phyloP scores from a whole-genome alignment of 2,888 invertebrate genomes.

The Notodonta dromedarius region DNA sequence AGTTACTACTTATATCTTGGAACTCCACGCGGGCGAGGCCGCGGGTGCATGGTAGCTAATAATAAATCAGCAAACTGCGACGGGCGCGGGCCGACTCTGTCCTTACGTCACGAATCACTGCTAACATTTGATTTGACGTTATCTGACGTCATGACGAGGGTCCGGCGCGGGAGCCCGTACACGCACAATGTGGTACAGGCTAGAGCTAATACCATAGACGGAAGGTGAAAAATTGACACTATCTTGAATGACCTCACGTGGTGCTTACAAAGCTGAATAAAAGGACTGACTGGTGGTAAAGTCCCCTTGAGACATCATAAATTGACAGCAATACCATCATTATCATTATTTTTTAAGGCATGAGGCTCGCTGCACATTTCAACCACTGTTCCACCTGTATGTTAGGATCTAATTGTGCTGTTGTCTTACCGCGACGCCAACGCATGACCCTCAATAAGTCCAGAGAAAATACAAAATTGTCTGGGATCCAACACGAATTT shows the following conservation, averaged over 20 bases:
- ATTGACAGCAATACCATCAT: too few relatives aligned
- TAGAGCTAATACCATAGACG: background rate
- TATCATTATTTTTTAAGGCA: too few relatives aligned
- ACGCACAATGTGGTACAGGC: background rate
- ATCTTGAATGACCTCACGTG: background rate
- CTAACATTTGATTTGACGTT: slow-evolving; percentile 25
- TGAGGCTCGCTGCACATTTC: too few relatives aligned
- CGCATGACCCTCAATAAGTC: too few relatives aligned
- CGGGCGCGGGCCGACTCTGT: background rate
- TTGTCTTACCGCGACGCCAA: too few relatives aligned
- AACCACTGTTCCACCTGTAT: too few relatives aligned
- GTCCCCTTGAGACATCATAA: too few relatives aligned
- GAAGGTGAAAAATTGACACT: background rate
- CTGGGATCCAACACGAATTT: too few relatives aligned
- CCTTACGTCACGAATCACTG: slow-evolving; percentile 5
- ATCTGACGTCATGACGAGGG: slow-evolving; percentile 32
- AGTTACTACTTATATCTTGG: background rate
- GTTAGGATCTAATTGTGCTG: too few relatives aligned
- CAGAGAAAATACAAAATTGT: too few relatives aligned
- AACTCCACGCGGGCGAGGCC: background rate
- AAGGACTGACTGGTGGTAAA: too few relatives aligned
- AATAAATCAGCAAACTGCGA: slow-evolving; percentile 3
- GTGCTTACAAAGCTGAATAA: too few relatives aligned
- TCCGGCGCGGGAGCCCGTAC: slow-evolving; percentile 4
- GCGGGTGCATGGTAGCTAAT: background rate